Base-by-base conservation (phyloP, 1,140 invertebrate genomes). In the Branchinecta lynchi region DNA sequence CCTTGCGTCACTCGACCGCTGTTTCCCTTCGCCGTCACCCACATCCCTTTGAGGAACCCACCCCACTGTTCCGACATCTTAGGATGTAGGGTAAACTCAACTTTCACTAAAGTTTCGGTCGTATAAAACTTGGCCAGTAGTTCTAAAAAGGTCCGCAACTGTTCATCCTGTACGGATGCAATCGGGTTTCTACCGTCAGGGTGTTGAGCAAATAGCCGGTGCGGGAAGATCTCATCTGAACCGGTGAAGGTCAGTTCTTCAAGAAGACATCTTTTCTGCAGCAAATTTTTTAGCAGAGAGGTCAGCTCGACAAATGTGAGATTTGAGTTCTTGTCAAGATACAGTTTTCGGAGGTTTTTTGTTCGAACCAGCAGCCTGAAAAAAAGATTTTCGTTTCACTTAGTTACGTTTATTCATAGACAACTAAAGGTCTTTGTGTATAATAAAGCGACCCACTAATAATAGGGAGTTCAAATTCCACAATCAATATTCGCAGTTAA, bases 1-100 rank as follows among this genome's bases (percentile, higher is more conserved):
- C 51, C 51, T 60, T 60, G 51, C 17, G 51, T 60, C 17, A 60
- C 51, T 60, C 51, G 51, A 60, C 51, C 51, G 12, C 17, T 12
- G 6, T 60, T 60, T 2, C 51, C 51, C 17, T 60, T 60, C 12
- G 51, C 51, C 12, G 51, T 20, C 12, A 60, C 51, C 51, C 51
- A 60, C 51, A 60, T 60, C 17, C 51, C 51, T 60, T 60, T 60
- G 6, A 60, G 12, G 17, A 60, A 60, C 1, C 51, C 51, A 20
- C 12, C 2, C 51, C 51, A 60, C 12, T 12, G 17, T 20, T 60
- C 51, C 12, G 51, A 20, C 12, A 60, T 6, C 17, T 60, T 60
- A 3, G 51, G 51, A 60, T 60, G 51, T 60, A 60, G 51, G 6
- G 51, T 60, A 60, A 60, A 60, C 51, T 60, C 51, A 60, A 60